Evolutionary conservation across 2,797 vertebrate genomes (phyloP).

Genomic region (Otus scops): DNA sequence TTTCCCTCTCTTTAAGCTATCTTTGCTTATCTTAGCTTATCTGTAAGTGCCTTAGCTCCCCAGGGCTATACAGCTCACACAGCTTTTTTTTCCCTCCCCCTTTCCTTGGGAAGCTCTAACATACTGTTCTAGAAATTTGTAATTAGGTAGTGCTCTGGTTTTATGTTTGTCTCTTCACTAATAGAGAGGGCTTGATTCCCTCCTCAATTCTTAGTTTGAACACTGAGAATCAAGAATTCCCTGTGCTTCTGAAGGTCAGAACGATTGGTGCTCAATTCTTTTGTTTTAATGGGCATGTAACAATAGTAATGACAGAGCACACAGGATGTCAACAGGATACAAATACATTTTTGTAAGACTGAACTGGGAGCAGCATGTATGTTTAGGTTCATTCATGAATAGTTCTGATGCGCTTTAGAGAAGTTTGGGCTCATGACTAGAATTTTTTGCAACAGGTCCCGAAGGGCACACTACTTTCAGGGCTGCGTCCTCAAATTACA

Average conservation of each 20-base stretch:
- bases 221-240: background rate
- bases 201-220: background rate
- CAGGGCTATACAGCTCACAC: background rate
- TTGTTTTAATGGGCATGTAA: background rate
- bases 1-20: background rate
- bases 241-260: background rate
- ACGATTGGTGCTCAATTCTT: background rate
- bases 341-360: background rate
- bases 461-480: background rate
- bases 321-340: background rate
- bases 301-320: background rate
- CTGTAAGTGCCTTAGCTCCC: background rate
- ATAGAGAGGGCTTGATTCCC: background rate
- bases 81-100: background rate
- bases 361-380: background rate
- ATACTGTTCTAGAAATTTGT: background rate
- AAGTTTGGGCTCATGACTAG: fast-evolving
- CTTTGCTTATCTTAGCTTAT: background rate
- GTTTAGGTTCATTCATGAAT: background rate
- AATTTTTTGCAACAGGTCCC: background rate
- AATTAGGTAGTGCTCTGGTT: background rate
- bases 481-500: background rate
- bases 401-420: background rate
- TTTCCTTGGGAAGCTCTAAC: background rate
- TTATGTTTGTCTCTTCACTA: background rate